Evolutionary conservation across 92 coral and sea anemone species (phyloP).

Genomic region (Scolanthus callimorphus): DNA sequence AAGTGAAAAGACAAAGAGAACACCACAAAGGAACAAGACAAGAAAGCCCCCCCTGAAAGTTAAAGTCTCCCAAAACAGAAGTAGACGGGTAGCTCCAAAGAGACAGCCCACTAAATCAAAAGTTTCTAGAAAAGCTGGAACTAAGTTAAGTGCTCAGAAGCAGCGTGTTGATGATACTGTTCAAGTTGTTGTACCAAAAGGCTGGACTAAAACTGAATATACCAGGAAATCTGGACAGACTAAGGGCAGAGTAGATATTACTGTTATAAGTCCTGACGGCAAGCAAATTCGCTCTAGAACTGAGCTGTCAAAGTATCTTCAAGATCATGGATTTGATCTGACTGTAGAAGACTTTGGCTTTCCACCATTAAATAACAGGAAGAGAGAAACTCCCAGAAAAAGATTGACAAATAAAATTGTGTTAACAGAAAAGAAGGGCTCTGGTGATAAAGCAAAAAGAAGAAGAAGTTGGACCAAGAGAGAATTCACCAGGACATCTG

Average conservation of each 20-base stretch:
- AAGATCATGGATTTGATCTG: conserved; percentile 4
- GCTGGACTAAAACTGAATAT: conserved; percentile 55
- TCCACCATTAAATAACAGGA: neutral
- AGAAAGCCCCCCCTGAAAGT: neutral
- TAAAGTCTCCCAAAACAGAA: neutral
- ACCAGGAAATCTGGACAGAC: conserved; percentile 57
- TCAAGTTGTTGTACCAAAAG: conserved; percentile 30
- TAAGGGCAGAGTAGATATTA: conserved; percentile 65
- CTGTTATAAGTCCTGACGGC: conserved; percentile 67
- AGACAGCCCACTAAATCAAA: neutral
- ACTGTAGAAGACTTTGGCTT: conserved; percentile 22
- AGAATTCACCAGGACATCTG: too few species aligned
- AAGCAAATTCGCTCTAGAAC: conserved; percentile 56
- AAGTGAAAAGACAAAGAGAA: neutral
- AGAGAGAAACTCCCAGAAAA: too few species aligned
- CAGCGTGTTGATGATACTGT: neutral
- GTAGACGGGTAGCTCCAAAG: neutral
- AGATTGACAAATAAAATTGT: too few species aligned
- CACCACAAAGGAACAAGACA: neutral
- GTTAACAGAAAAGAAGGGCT: too few species aligned
- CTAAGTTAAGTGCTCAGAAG: conserved; percentile 3
- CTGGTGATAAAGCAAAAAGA: too few species aligned
- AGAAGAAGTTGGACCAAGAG: too few species aligned
- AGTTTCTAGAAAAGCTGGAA: conserved; percentile 1
- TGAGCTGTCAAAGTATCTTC: conserved; percentile 40